phyloP scores from a whole-genome alignment of 2,113 vertebrate species.

The Bettongia penicillata region DNA sequence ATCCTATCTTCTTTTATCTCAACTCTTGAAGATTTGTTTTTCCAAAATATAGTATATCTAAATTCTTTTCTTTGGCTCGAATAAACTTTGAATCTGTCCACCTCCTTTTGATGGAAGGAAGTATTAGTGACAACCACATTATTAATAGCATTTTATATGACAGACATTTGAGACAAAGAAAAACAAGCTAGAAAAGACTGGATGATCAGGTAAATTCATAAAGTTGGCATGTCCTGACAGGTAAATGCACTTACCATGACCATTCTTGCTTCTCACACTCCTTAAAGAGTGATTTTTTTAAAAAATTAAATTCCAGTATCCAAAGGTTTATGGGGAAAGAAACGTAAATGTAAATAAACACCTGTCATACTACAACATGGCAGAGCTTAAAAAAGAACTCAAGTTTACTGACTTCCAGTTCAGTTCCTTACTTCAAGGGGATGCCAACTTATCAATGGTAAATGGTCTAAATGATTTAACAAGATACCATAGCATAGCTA shows the following conservation, averaged over 20 bases:
- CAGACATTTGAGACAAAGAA: slow-evolving; percentile 5
- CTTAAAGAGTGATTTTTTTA: slow-evolving; percentile 24
- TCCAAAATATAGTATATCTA: neutral
- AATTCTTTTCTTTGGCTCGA: neutral
- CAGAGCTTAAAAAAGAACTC: slow-evolving; percentile 13
- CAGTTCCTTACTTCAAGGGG: neutral
- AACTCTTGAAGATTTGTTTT: neutral
- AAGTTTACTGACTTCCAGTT: neutral
- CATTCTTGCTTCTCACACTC: slow-evolving; percentile 4
- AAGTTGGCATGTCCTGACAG: neutral
- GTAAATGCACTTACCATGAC: slow-evolving; percentile 15
- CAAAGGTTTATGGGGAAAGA: neutral
- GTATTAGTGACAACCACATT: slow-evolving; percentile 17
- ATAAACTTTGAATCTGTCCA: neutral
- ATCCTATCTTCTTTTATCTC: neutral
- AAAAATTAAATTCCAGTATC: neutral
- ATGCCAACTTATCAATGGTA: too few species aligned
- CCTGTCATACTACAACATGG: neutral
- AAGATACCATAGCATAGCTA: neutral
- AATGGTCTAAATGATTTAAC: neutral
- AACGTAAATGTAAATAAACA: slow-evolving; percentile 38
- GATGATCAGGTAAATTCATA: neutral
- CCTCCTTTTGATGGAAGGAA: neutral
- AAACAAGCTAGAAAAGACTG: slow-evolving; percentile 33
- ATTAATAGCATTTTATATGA: neutral